phyloP scores from a whole-genome alignment of 2,113 vertebrate species.

The Callocephalon fimbriatum region DNA sequence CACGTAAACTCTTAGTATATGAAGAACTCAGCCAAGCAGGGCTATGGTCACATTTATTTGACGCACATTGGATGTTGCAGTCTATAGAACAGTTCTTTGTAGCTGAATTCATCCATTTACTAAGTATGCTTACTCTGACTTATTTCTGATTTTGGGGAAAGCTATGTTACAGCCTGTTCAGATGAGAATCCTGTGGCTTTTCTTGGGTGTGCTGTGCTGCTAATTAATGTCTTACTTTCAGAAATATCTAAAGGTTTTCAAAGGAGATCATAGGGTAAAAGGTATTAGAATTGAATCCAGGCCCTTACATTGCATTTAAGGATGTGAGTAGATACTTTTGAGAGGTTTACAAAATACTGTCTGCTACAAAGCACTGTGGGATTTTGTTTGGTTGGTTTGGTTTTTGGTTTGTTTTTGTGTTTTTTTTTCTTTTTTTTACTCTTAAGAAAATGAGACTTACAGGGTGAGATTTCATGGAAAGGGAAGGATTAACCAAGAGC shows the following conservation, averaged over 20 bases:
- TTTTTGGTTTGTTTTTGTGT: background rate
- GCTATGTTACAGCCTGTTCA: background rate
- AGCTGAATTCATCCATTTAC: background rate
- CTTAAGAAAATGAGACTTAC: background rate
- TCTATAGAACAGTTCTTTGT: background rate
- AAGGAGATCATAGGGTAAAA: background rate
- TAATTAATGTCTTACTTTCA: background rate
- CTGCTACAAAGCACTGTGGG: background rate
- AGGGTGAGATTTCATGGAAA: background rate
- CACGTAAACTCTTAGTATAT: background rate
- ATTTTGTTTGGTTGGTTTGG: background rate
- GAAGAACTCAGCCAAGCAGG: background rate
- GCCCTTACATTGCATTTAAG: background rate
- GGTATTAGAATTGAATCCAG: background rate
- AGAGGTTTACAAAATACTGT: background rate
- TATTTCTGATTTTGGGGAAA: background rate
- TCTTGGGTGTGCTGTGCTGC: background rate
- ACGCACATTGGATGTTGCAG: background rate
- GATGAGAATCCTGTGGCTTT: background rate
- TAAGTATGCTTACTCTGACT: background rate
- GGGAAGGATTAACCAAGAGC: background rate
- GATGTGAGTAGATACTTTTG: background rate
- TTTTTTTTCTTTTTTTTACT: background rate
- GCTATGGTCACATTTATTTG: background rate
- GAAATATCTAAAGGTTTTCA: background rate